Conservation (phyloP, 2,888 invertebrate genomes). For the Eudemis profundana region DNA sequence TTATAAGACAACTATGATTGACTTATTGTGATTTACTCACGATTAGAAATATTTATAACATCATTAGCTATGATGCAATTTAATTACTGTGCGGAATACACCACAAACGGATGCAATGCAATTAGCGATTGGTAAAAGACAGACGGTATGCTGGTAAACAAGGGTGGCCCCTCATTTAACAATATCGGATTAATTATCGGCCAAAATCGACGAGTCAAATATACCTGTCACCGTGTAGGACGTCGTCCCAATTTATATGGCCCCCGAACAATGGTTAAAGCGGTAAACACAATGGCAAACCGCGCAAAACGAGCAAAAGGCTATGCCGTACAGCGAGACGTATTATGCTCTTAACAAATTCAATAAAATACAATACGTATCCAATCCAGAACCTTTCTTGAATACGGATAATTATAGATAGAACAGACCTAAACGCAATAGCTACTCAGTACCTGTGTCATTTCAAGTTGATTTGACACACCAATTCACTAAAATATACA, state of each 20-base stretch:
- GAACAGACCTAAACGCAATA: background rate
- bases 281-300: conserved; percentile 82
- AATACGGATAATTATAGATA: conserved; percentile 31
- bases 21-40: conserved; percentile 47
- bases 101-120: background rate
- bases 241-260: conserved; percentile 82
- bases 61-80: conserved; percentile 14
- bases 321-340: conserved; percentile 50
- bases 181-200: conserved; percentile 84
- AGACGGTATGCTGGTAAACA: conserved; percentile 60
- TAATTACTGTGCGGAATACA: background rate
- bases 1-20: conserved; percentile 58
- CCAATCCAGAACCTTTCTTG: conserved; percentile 8
- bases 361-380: conserved; percentile 46
- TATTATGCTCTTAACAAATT: conserved; percentile 47
- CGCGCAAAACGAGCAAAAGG: conserved; percentile 77
- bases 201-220: conserved; percentile 83
- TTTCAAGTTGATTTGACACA: background rate
- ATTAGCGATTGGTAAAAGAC: conserved; percentile 30
- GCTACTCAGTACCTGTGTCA: no score
- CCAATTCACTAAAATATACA: background rate
- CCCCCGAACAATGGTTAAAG: conserved; percentile 81
- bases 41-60: conserved; percentile 34
- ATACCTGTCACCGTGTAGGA: conserved; percentile 82
- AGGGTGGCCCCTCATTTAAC: conserved; percentile 82